A percentile compares a stretch with the other conserved stretches of the same genome.
These are phyloP conservation scores for Limenitis arthemis DNA, from an alignment of 2,888 invertebrate species.

Conservation along the genomic window DNA sequence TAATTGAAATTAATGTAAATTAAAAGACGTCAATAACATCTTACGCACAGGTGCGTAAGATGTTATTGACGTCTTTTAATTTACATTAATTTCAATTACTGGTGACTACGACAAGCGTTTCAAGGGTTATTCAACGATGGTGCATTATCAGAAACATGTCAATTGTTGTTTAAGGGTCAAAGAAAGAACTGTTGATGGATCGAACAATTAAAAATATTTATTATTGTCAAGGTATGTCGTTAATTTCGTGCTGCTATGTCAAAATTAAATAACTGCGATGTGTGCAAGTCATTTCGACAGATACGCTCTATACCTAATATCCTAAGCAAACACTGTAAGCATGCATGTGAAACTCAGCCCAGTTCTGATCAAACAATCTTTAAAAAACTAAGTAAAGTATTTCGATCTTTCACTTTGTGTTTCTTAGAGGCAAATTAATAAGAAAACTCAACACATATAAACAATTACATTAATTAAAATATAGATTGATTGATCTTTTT, in stretches of 20 bases:
- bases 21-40: constrained; percentile 56
- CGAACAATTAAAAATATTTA: constrained; percentile 20
- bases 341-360: constrained; percentile 59
- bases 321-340: constrained; percentile 41
- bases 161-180: constrained; percentile 40
- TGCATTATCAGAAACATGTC: constrained; percentile 43
- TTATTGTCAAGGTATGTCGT: constrained; percentile 4
- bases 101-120: constrained; percentile 31
- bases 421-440: constrained; percentile 60
- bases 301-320: constrained; percentile 51
- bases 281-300: constrained; percentile 41
- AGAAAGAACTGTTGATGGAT: constrained; percentile 9
- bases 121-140: constrained; percentile 44
- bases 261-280: constrained; percentile 26
- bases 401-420: constrained; percentile 66
- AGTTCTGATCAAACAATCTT: constrained; percentile 53
- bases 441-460: constrained; percentile 50
- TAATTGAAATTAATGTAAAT: constrained; percentile 62
- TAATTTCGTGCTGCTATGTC: constrained; percentile 5
- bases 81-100: constrained; percentile 59
- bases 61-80: constrained; percentile 58
- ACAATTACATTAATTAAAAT: constrained; percentile 25
- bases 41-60: constrained; percentile 61
- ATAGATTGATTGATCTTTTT: too few species aligned
- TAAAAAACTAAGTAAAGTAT: constrained; percentile 52